phyloP scores from a whole-genome alignment of 2,797 vertebrate species.

The Malurus splendens region DNA sequence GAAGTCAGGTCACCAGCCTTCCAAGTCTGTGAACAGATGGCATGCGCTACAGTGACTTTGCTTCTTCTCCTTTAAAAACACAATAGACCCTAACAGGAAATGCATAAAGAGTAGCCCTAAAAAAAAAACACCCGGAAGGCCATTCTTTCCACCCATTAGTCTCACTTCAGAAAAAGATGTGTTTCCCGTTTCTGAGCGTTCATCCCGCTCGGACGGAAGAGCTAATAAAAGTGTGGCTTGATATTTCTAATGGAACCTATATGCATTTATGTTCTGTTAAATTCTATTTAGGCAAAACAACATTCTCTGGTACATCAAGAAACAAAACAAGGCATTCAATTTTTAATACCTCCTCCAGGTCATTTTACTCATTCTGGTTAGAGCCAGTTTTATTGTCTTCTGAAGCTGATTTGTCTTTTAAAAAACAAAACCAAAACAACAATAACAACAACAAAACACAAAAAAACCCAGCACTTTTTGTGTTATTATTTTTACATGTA shows the following conservation, averaged over 20 bases:
- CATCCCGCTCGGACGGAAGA: background rate
- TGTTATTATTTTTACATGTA: background rate
- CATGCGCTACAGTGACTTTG: background rate
- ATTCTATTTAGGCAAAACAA: background rate
- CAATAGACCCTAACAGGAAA: background rate
- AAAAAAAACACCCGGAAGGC: background rate
- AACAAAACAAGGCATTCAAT: background rate
- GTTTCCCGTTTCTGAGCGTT: background rate
- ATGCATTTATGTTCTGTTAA: background rate
- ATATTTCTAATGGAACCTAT: background rate
- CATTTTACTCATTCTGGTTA: background rate
- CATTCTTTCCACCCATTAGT: background rate
- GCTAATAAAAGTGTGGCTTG: no score
- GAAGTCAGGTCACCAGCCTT: background rate
- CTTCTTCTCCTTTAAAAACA: background rate
- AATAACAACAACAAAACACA: no score
- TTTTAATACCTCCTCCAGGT: background rate
- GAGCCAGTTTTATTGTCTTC: background rate
- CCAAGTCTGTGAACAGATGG: background rate
- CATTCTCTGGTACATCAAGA: background rate
- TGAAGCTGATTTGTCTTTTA: background rate
- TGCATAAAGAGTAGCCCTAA: no score
- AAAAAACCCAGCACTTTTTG: background rate
- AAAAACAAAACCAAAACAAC: background rate
- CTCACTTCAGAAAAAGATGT: background rate